Base-by-base conservation (phyloP, 2,113 vertebrate species). In the Machaerirhynchus nigripectus region DNA sequence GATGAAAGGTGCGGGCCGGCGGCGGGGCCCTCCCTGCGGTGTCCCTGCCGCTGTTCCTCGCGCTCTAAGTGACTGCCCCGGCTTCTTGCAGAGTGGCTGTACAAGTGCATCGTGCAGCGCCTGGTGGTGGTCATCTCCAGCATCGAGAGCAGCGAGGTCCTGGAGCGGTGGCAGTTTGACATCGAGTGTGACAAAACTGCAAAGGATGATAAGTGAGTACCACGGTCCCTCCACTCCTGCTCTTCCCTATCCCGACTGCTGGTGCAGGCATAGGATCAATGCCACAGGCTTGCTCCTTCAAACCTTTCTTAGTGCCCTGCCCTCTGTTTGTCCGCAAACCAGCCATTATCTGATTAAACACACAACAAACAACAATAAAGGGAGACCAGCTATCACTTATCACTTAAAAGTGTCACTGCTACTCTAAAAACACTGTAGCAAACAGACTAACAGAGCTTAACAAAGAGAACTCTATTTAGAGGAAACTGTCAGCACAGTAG, bases 91-190 rank as follows among this genome's bases (percentile, higher is more conserved):
- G 99, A 99, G 70, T 99, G 99, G 99, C 96, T 99, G 31, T 98
- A 98, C 96, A 98, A 99, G 69, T 99, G 99, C 95, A 98, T 98
- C 0, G 99, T 99, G 88, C 99, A 99, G 97, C 99, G 99, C 85
- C 97, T 99, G 97, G 99, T 99, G 84, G 96, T 99, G 73, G 99
- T 99, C 46, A 99, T 99, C 96, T 99, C 99, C 1, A 99, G 99
- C 46, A 98, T 99, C 64, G 99, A 99, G 73, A 99, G 97, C 88
- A 98, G 97, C 5, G 98, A 99, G 93, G 98, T 99, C 61, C 98
- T 99, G 93, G 99, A 99, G 97, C 98, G 99, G 49, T 99, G 99
- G 99, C 99, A 99, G 87, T 99, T 99, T 84, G 99, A 99, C 89
- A 99, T 99, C 7, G 98, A 99, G 91, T 99, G 99, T 63, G 99